Percentiles rank a stretch among this genome's conserved stretches.
Evolutionary conservation across 23 tunicate genomes (phyloP).

Genomic region (Clavelina lepadiformis): DNA sequence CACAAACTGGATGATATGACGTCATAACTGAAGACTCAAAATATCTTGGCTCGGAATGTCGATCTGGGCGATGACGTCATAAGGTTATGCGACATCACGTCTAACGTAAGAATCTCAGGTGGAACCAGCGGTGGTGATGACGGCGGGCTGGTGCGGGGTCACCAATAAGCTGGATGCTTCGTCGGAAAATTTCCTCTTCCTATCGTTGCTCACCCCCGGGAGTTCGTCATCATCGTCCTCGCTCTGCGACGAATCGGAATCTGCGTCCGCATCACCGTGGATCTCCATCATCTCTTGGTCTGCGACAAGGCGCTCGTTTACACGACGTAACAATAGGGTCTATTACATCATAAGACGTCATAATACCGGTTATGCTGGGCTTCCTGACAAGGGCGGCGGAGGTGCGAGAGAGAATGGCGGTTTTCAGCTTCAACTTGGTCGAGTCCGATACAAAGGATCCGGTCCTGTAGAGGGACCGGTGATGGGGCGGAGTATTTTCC

Average conservation of each 20-base stretch:
- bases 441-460: conserved; percentile 72
- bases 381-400: conserved; percentile 82
- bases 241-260: conserved; percentile 50
- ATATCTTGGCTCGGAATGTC: no score
- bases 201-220: not conserved
- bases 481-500: conserved; percentile 40
- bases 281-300: conserved; percentile 72
- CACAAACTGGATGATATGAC: no score
- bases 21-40: no score
- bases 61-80: no score
- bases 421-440: conserved; percentile 57
- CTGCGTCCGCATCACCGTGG: conserved; percentile 21
- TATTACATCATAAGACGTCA: not conserved
- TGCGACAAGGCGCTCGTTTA: not conserved
- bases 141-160: conserved; percentile 33
- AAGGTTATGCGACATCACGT: no score
- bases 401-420: conserved; percentile 46
- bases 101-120: conserved; percentile 21
- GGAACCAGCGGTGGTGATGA: conserved; percentile 59
- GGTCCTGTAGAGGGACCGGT: conserved; percentile 41
- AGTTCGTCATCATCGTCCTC: conserved; percentile 45
- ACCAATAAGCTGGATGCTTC: conserved; percentile 26
- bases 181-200: conserved; percentile 50
- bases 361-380: conserved; percentile 80
- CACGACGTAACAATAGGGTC: not conserved